Base-by-base conservation (phyloP, 2,113 vertebrate species). In the Smithornis capensis region DNA sequence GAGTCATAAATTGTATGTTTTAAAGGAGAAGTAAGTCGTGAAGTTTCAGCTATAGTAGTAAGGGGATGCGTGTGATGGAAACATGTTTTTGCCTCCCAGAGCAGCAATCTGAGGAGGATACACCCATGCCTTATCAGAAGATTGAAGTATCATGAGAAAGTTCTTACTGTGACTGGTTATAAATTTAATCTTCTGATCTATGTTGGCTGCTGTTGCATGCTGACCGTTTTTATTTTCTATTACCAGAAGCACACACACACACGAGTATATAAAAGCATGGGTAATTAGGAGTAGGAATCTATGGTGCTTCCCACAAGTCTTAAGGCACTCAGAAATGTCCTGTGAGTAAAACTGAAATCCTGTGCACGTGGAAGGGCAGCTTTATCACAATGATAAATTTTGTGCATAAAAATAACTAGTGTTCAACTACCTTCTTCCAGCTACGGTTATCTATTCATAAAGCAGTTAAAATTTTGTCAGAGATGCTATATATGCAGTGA, bases 291-390 rank as follows among this genome's bases (percentile, higher is more conserved):
- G 9, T 37, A 19, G 42, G 40, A 42, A 49, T 38, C 17, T n/a
- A 0, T 37, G 10, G 4, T 14, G 27, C 40, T 84, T 68, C 29
- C 12, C 4, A 2, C 1, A 2, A 31, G 9, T 5, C 14, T 27
- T 40, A 16, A 35, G 11, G 14, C 3, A 1, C 10, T 29, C 14
- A 15, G 29, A 50, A 67, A 19, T 3, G 14, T 8, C 2, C 15
- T 28, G 19, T 23, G 10, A 29, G 9, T 71, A 35, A n/a, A 53
- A 29, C 21, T 11, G 50, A 52, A 53, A 14, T 10, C 0, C 11
- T 7, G 8, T 27, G 19, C 2, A 0, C 14, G 15, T 40, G n/a
- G 6, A 82, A 52, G 42, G 14, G 17, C 14, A 9, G 35, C 25
- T 79, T 42, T 55, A 37, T 16, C 44, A 15, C 16, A 16, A 22